A percentile compares a stretch with the other conserved stretches of the same genome.
These are phyloP conservation scores for Macropus fuliginosus DNA, from an alignment of 2,797 vertebrate species.

Conservation along the genomic window DNA sequence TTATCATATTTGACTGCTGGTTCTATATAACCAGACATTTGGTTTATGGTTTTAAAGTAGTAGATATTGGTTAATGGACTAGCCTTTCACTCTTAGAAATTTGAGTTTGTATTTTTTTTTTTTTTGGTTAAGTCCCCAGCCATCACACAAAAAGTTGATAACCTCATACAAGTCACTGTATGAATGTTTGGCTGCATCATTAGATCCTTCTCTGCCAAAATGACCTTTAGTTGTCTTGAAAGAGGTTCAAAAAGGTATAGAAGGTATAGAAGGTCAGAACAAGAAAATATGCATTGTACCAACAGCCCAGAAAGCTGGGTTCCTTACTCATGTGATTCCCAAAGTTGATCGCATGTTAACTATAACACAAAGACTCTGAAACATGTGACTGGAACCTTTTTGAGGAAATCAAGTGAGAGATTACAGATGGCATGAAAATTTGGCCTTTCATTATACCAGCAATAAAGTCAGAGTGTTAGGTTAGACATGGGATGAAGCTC, in stretches of 20 bases:
- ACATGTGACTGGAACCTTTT: background rate
- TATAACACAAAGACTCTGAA: background rate
- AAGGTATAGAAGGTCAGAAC: background rate
- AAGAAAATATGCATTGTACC: background rate
- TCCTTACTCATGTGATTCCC: background rate
- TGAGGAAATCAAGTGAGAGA: background rate
- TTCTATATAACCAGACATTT: background rate
- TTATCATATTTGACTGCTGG: conserved; percentile 37
- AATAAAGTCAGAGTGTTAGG: background rate
- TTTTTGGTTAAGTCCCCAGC: fast-evolving
- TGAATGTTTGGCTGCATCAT: fast-evolving
- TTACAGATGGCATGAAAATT: background rate
- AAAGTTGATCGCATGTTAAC: background rate
- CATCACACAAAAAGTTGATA: background rate
- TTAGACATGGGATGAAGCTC: background rate
- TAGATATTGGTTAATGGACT: background rate
- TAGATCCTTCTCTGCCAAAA: fast-evolving
- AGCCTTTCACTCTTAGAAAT: background rate
- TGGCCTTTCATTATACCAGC: background rate
- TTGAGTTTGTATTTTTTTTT: fast-evolving
- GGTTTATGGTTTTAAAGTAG: background rate
- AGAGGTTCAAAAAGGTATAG: background rate
- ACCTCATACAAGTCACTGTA: background rate
- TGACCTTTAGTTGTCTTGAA: fast-evolving
- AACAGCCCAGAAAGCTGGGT: background rate